These are phyloP conservation scores for Apodemia zela DNA, from an alignment of 2,888 invertebrate species.

Conservation along the genomic window DNA sequence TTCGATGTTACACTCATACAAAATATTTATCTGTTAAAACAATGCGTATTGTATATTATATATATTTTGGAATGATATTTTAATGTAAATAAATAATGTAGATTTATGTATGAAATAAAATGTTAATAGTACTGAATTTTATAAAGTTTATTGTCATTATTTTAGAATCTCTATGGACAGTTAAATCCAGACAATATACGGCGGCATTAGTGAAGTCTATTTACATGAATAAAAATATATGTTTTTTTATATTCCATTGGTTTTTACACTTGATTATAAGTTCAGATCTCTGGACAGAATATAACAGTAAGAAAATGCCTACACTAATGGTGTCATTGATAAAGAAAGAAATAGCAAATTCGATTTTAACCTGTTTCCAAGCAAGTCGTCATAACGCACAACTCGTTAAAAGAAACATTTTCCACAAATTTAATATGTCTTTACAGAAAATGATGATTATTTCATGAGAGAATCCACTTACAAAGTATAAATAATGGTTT, in stretches of 20 bases:
- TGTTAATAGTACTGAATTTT: conserved; percentile 58
- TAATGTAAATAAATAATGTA: conserved; percentile 59
- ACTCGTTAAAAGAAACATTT: no score
- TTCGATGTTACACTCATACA: conserved; percentile 33
- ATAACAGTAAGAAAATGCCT: no score
- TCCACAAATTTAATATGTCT: no score
- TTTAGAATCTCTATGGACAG: conserved; percentile 13
- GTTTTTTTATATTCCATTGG: background rate
- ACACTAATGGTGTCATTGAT: no score
- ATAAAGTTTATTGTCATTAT: conserved; percentile 34
- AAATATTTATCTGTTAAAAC: conserved; percentile 22
- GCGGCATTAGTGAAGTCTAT: background rate
- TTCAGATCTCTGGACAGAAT: no score
- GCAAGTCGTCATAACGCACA: no score
- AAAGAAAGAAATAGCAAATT: no score
- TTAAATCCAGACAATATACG: conserved; percentile 6
- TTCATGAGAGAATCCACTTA: no score
- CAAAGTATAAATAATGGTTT: no score
- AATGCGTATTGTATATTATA: conserved; percentile 43
- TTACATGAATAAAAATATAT: background rate
- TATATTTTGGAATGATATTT: conserved; percentile 57
- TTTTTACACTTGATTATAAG: background rate
- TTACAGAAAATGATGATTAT: no score
- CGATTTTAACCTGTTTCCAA: no score
- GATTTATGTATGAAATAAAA: conserved; percentile 54